Percentiles rank a stretch among this genome's conserved stretches.
phyloP scores from a whole-genome alignment of 92 coral and sea anemone genomes.

The Phymanthus crucifer region DNA sequence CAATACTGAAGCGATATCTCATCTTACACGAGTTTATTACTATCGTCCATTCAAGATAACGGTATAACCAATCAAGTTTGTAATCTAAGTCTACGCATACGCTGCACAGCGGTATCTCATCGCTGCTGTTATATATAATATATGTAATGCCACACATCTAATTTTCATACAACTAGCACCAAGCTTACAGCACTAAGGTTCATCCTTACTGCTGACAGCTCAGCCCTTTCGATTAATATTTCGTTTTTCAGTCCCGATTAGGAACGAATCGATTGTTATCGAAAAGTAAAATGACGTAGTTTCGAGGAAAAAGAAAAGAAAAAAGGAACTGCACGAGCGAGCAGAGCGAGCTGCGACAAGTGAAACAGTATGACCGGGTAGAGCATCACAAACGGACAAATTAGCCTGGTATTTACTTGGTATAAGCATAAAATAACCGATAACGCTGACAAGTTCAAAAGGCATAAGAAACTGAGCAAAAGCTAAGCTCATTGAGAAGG shows the following conservation, averaged over 20 bases:
- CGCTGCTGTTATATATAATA: neutral
- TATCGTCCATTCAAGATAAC: neutral
- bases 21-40: too few relatives aligned
- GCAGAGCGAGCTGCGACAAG: neutral
- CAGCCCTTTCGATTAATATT: neutral
- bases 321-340: too few relatives aligned
- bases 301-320: too few relatives aligned
- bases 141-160: constrained; percentile 3
- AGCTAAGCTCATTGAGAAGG: too few relatives aligned
- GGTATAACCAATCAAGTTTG: neutral
- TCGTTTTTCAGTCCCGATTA: neutral
- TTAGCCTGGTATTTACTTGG: too few relatives aligned
- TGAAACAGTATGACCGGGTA: too few relatives aligned
- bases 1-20: neutral
- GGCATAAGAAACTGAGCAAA: too few relatives aligned
- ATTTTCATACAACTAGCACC: neutral
- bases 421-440: too few relatives aligned
- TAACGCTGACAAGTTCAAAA: too few relatives aligned
- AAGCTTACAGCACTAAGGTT: constrained; percentile 1
- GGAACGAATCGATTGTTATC: too few relatives aligned
- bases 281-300: too few relatives aligned
- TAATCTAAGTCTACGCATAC: neutral
- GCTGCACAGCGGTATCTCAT: constrained; percentile 7
- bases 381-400: too few relatives aligned
- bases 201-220: neutral